A percentile compares a stretch with the other conserved stretches of the same genome.
phyloP scores from a whole-genome alignment of 2,888 invertebrate species.

The Troglohyphantes excavatus region DNA sequence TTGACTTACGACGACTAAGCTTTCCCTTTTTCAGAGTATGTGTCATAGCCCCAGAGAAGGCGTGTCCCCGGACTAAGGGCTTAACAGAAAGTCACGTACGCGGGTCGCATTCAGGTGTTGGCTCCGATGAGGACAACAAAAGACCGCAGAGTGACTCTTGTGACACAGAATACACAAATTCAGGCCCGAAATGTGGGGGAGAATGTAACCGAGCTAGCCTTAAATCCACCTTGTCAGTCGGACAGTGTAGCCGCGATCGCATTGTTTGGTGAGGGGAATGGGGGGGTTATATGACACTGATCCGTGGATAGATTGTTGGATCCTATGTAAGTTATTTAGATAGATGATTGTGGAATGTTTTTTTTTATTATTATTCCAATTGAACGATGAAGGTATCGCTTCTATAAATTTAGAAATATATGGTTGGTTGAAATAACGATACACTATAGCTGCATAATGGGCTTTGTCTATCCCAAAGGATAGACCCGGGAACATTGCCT shows the following conservation, averaged over 20 bases:
- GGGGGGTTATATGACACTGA: neutral
- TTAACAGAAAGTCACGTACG: neutral
- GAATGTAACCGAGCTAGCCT: neutral
- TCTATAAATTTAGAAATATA: no score
- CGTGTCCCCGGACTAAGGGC: neutral
- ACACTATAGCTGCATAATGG: no score
- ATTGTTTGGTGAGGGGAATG: neutral
- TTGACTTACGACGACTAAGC: no score
- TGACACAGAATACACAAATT: constrained; percentile 5
- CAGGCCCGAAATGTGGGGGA: neutral
- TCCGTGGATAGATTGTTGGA: neutral
- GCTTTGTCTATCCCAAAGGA: no score
- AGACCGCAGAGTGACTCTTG: neutral
- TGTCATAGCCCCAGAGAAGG: no score
- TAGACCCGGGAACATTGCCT: no score
- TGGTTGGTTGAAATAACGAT: no score
- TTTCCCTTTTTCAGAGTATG: neutral
- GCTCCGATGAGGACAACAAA: neutral
- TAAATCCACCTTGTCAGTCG: neutral
- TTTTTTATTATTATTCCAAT: no score
- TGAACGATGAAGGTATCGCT: no score
- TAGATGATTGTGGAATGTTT: no score
- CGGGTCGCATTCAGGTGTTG: neutral
- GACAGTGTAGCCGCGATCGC: neutral
- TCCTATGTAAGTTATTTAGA: no score